Percentiles rank a stretch among this genome's conserved stretches.
phyloP scores from a whole-genome alignment of 2,888 invertebrate genomes.

The Alviniconcha strummeri region DNA sequence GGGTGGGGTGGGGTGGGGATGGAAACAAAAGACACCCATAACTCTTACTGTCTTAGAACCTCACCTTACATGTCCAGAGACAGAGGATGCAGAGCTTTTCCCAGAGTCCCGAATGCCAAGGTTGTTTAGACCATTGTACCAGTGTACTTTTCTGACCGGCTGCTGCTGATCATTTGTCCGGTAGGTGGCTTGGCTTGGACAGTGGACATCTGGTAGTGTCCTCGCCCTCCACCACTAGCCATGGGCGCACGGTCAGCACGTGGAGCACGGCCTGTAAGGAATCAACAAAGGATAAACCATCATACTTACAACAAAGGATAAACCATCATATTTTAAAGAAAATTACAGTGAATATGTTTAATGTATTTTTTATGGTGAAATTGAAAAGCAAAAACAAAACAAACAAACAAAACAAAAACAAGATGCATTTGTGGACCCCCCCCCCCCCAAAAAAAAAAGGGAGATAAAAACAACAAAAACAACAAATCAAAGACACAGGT shows the following conservation, averaged over 20 bases:
- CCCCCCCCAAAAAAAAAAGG: too few species aligned
- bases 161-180: background rate
- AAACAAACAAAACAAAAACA: background rate
- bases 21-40: too few species aligned
- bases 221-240: background rate
- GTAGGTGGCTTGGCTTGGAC: background rate
- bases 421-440: background rate
- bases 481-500: background rate
- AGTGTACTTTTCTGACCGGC: background rate
- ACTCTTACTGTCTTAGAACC: background rate
- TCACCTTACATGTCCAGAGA: background rate
- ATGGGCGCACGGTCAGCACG: background rate
- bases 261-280: background rate
- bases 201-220: background rate
- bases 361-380: background rate
- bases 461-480: too few species aligned
- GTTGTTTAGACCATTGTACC: background rate
- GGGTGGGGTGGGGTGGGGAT: too few species aligned
- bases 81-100: constrained; percentile 9
- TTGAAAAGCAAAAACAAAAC: background rate
- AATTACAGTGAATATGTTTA: background rate
- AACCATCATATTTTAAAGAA: background rate
- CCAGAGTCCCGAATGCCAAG: background rate
- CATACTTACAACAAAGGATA: background rate
- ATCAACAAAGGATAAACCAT: background rate